Evolutionary conservation across 2,797 vertebrate genomes (phyloP).

Genomic region (Chelon labrosus): DNA sequence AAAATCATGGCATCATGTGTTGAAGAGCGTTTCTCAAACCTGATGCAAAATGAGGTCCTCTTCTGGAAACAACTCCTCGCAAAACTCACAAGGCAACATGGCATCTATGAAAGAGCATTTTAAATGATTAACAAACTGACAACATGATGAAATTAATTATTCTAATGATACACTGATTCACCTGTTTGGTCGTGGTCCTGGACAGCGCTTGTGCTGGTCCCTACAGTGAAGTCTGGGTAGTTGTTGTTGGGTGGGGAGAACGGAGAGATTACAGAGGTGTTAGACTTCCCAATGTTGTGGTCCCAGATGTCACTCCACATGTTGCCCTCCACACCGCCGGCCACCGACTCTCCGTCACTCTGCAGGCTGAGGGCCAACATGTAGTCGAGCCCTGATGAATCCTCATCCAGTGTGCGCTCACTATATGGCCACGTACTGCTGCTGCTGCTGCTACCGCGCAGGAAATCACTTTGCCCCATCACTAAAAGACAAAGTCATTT

Average conservation of each 20-base stretch:
- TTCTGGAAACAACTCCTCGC: slow-evolving; percentile 95
- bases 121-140: slow-evolving; percentile 7
- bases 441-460: slow-evolving; percentile 62
- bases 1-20: not conserved
- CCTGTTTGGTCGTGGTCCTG: slow-evolving; percentile 72
- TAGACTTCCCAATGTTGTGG: slow-evolving; percentile 68
- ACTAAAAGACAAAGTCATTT: slow-evolving; percentile 62
- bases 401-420: slow-evolving; percentile 75
- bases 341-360: slow-evolving; percentile 78
- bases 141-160: not conserved
- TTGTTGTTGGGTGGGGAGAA: slow-evolving; percentile 73
- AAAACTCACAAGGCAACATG: slow-evolving; percentile 97
- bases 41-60: slow-evolving; percentile 97
- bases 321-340: slow-evolving; percentile 78
- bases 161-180: slow-evolving; percentile 7
- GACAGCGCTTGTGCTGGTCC: slow-evolving; percentile 46
- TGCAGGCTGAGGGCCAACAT: slow-evolving; percentile 93
- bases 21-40: slow-evolving; percentile 76
- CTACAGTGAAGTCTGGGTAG: slow-evolving; percentile 55
- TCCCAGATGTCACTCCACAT: slow-evolving; percentile 85
- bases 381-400: slow-evolving; percentile 88
- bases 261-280: slow-evolving; percentile 43
- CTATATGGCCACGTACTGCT: slow-evolving; percentile 62
- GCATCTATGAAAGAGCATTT: slow-evolving; percentile 63
- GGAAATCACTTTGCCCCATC: slow-evolving; percentile 70